These are phyloP conservation scores for Nasonia giraulti DNA, from an alignment of 1,140 invertebrate species.

Conservation along the genomic window DNA sequence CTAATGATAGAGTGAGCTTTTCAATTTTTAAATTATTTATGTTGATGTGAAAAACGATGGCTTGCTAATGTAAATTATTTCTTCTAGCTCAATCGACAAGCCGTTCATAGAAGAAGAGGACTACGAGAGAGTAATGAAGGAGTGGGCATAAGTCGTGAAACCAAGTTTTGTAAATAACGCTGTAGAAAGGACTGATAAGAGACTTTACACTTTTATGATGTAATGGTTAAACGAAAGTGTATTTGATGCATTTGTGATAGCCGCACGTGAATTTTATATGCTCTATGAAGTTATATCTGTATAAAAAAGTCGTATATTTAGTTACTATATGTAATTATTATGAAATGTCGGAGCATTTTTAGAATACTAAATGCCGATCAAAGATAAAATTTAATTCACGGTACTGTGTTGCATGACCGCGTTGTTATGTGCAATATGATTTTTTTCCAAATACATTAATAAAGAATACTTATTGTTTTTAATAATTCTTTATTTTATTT, in stretches of 20 bases:
- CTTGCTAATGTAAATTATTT: slow-evolving; percentile 9
- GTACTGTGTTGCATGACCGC: not conserved
- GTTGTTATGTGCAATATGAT: not conserved
- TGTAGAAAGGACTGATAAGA: slow-evolving; percentile 9
- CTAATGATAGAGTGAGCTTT: slow-evolving; percentile 85
- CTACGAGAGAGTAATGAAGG: slow-evolving; percentile 86
- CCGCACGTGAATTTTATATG: slow-evolving; percentile 19
- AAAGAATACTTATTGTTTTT: slow-evolving; percentile 9
- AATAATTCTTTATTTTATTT: slow-evolving; percentile 7
- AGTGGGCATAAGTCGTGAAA: slow-evolving; percentile 81
- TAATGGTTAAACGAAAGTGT: slow-evolving; percentile 15
- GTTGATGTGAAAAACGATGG: not conserved
- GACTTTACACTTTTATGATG: slow-evolving; percentile 29
- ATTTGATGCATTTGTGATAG: slow-evolving; percentile 24
- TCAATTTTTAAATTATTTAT: not conserved
- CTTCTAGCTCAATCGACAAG: slow-evolving; percentile 83
- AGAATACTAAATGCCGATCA: not conserved
- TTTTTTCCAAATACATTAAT: not conserved
- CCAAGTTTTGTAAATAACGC: slow-evolving; percentile 28
- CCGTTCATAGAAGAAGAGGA: slow-evolving; percentile 89
- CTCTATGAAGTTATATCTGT: slow-evolving; percentile 17
- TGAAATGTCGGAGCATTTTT: not conserved
- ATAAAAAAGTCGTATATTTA: slow-evolving; percentile 6
- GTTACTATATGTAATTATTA: not conserved
- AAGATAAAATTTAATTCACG: not conserved